These are phyloP conservation scores for Cryptocephalus primarius DNA, from an alignment of 2,888 invertebrate genomes.

Conservation along the genomic window DNA sequence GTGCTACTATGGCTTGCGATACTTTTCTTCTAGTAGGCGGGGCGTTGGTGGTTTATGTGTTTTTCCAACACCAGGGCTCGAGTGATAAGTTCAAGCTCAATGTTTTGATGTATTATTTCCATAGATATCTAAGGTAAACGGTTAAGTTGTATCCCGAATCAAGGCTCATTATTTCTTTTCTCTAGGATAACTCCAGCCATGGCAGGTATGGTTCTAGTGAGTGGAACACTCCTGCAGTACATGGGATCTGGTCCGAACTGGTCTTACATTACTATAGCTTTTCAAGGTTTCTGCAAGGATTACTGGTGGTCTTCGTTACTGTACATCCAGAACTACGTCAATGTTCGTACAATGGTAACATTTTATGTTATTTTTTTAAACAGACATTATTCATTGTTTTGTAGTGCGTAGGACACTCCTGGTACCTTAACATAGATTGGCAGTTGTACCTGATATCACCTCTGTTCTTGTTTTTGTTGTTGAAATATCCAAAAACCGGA, in stretches of 20 bases:
- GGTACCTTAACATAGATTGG: constrained; percentile 50
- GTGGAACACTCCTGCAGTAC: constrained; percentile 37
- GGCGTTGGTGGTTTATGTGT: constrained; percentile 41
- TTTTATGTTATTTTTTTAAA: neutral
- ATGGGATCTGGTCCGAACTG: constrained; percentile 42
- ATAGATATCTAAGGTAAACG: constrained; percentile 5
- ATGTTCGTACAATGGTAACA: constrained; percentile 8
- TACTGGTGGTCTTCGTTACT: constrained; percentile 25
- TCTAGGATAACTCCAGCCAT: constrained; percentile 42
- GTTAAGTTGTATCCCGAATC: neutral
- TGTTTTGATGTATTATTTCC: constrained; percentile 4
- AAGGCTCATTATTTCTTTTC: too few species aligned
- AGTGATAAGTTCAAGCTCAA: neutral
- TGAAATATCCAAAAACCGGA: constrained; percentile 28
- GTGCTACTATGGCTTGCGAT: constrained; percentile 36
- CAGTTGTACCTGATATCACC: constrained; percentile 43
- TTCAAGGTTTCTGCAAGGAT: constrained; percentile 17
- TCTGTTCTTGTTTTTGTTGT: constrained; percentile 40
- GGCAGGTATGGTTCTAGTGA: constrained; percentile 35
- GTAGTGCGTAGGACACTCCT: constrained; percentile 43
- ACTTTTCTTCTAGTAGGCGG: constrained; percentile 55
- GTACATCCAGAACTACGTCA: constrained; percentile 25
- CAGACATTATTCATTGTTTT: neutral
- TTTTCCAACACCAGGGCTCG: constrained; percentile 24
- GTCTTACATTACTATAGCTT: constrained; percentile 19